Conservation (phyloP, 2,888 invertebrate species). For the Cheilosia variabilis region DNA sequence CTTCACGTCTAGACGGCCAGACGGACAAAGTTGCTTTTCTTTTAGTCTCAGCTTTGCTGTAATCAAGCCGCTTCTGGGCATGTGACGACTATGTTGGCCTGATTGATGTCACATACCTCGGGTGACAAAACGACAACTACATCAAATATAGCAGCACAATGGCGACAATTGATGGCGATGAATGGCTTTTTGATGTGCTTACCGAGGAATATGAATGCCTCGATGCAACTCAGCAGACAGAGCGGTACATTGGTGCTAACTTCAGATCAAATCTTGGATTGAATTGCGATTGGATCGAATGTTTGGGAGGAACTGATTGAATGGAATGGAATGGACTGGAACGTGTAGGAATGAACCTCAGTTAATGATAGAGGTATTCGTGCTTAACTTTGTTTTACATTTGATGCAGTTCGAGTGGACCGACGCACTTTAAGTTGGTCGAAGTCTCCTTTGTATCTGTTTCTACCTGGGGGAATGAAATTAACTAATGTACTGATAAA, state of each 20-base stretch:
- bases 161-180: conserved; percentile 67
- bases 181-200: conserved; percentile 59
- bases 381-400: too few species aligned
- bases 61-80: conserved; percentile 57
- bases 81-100: conserved; percentile 37
- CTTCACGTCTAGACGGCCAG: conserved; percentile 67
- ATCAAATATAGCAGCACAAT: conserved; percentile 62
- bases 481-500: too few species aligned
- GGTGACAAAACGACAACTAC: conserved; percentile 60
- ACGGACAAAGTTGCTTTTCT: conserved; percentile 62
- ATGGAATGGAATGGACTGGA: too few species aligned
- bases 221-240: neutral
- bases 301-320: neutral
- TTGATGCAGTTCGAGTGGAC: too few species aligned
- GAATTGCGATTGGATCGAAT: conserved; percentile 27
- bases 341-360: too few species aligned
- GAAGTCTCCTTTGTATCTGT: too few species aligned
- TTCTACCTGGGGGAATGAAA: too few species aligned
- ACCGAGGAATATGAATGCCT: conserved; percentile 18
- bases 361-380: too few species aligned
- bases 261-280: conserved; percentile 42
- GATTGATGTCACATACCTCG: conserved; percentile 59
- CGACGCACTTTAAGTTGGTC: too few species aligned
- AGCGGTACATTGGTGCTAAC: conserved; percentile 47
- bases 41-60: conserved; percentile 49